Evolutionary conservation across 2,888 invertebrate species (phyloP), one percentile per base, ranked within the genome.

Genomic region (Brachycybe producta): DNA sequence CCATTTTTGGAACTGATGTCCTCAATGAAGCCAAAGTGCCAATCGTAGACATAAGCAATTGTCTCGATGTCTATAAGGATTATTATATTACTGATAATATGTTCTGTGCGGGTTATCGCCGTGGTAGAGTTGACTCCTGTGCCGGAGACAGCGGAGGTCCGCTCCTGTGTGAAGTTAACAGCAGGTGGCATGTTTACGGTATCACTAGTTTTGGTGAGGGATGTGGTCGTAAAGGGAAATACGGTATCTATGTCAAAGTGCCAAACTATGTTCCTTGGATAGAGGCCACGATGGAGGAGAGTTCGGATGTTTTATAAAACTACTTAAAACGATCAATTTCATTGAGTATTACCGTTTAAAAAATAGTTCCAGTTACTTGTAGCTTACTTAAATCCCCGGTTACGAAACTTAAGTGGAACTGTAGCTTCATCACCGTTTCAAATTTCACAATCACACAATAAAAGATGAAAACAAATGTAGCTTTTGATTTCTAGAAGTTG

Each of bases 141-240:
- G 86, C 88, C 0, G 92, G 92, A 0, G 92, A 94, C 62, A 79
- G 79, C 54, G 82, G 81, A 0, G 81, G 82, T 0, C 82, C 82
- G 0, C 66, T 82, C 17, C 69, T 82, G 58, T 80, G 80, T 60
- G 62, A 68, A 56, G 11, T 27, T 24, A 42, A 53, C 3, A 56
- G 52, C 53, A 61, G 65, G 52, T 67, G 70, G 70, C 76, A 78
- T 58, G 72, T 86, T 62, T 77, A 79, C 56, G 94, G 92, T 2
- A 86, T 94, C 54, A 94, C 92, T 1, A 91, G 90, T 63, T 94
- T 92, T 59, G 92, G 92, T 1, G 91, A 92, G 63, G 91, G 91
- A 17, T 94, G 92, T 64, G 92, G 90, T 13, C 80, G 84, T 63
- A 80, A 79, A 51, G 86, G 88, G 55, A 92, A 91, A 66, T 92